These are phyloP conservation scores for Sesia apiformis DNA, from an alignment of 2,888 invertebrate genomes.

Conservation along the genomic window DNA sequence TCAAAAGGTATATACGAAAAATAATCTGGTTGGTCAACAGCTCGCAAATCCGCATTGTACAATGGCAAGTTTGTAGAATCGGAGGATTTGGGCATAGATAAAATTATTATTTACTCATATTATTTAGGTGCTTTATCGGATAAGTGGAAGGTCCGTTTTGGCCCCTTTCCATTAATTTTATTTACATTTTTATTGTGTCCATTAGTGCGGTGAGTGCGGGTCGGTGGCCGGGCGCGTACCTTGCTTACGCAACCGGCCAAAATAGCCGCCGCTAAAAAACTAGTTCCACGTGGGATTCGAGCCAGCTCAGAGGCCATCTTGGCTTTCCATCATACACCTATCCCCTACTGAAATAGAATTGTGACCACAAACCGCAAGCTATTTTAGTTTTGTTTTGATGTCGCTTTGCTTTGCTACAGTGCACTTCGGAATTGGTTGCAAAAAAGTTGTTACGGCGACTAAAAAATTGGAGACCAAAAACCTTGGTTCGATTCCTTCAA, in stretches of 20 bases:
- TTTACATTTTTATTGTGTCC: conserved; percentile 55
- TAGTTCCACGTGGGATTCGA: conserved; percentile 52
- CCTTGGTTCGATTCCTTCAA: conserved; percentile 9
- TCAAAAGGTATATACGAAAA: too few species aligned
- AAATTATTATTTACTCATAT: neutral
- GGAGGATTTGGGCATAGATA: too few species aligned
- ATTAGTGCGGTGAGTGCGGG: conserved; percentile 36
- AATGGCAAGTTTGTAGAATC: neutral
- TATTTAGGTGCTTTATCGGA: neutral
- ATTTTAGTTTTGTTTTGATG: too few species aligned
- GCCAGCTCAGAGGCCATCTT: conserved; percentile 21
- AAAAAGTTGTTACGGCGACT: too few species aligned
- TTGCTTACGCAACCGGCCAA: conserved; percentile 55
- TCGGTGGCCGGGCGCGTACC: conserved; percentile 52
- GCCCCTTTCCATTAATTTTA: conserved; percentile 47
- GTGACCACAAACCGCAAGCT: too few species aligned
- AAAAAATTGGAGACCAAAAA: neutral
- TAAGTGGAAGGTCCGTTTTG: conserved; percentile 23
- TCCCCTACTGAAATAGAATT: too few species aligned
- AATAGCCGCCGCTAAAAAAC: conserved; percentile 64
- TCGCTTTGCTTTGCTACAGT: too few species aligned
- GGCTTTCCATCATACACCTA: conserved; percentile 5
- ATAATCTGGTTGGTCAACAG: too few species aligned
- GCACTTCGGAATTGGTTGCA: too few species aligned
- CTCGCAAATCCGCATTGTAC: neutral